Percentiles rank a stretch among this genome's conserved stretches.
phyloP scores from a whole-genome alignment of 2,113 vertebrate species.

The Lasiurus cinereus region DNA sequence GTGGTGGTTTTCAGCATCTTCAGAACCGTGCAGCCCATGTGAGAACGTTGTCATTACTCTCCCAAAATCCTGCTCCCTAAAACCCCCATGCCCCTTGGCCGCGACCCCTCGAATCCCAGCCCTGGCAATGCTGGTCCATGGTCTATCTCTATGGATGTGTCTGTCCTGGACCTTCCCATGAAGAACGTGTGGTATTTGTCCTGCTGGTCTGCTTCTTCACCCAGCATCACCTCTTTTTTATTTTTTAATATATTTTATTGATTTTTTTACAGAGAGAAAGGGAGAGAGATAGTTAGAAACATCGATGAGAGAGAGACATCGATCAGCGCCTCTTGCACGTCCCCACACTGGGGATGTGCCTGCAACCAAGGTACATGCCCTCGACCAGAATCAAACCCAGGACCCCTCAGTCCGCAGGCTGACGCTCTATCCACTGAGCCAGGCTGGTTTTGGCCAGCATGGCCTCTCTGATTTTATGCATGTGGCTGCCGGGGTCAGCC shows the following conservation, averaged over 20 bases:
- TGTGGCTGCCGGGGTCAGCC: rapidly evolving
- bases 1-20: rapidly evolving
- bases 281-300: no score
- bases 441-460: no score
- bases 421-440: no score
- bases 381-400: no score
- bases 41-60: not conserved
- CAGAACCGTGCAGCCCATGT: rapidly evolving
- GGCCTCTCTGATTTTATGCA: rapidly evolving
- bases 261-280: no score
- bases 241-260: no score
- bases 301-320: no score
- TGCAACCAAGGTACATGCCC: no score
- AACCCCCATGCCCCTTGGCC: not conserved
- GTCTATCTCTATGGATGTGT: rapidly evolving
- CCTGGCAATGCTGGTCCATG: rapidly evolving
- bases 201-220: not conserved
- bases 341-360: no score
- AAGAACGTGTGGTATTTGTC: rapidly evolving
- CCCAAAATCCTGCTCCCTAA: not conserved
- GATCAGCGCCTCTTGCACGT: no score
- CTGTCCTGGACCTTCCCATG: rapidly evolving
- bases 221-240: no score
- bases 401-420: no score
- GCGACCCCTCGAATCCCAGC: rapidly evolving